Evolutionary conservation across 1,140 invertebrate genomes (phyloP).

Genomic region (Megathymus violae): DNA sequence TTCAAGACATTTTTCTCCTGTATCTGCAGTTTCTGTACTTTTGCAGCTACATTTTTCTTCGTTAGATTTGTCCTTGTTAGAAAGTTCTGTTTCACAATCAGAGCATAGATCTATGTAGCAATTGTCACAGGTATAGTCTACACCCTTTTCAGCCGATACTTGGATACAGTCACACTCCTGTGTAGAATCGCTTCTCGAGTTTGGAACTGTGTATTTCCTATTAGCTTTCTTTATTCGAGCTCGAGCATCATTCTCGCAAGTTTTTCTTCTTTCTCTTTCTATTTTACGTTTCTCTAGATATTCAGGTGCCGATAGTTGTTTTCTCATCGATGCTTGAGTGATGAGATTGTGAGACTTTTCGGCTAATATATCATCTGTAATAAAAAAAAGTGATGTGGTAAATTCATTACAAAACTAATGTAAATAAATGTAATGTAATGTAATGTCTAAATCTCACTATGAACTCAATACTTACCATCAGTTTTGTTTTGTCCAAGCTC

Average conservation of each 20-base stretch:
- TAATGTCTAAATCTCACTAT: neutral
- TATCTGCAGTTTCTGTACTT: constrained; percentile 45
- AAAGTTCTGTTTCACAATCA: constrained; percentile 67
- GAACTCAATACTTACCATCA: constrained; percentile 81
- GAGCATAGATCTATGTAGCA: constrained; percentile 76
- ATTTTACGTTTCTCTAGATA: constrained; percentile 93
- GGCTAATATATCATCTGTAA: constrained; percentile 80
- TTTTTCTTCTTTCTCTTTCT: constrained; percentile 88
- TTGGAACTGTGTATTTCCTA: constrained; percentile 63
- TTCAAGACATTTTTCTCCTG: constrained; percentile 68
- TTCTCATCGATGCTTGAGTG: constrained; percentile 85
- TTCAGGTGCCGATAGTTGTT: constrained; percentile 93
- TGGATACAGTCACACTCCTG: constrained; percentile 72
- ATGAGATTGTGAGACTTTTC: constrained; percentile 82
- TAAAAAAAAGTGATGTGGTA: constrained; percentile 33
- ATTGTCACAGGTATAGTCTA: constrained; percentile 74
- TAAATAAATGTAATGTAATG: no score
- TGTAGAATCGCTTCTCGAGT: constrained; percentile 53
- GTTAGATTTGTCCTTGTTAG: constrained; percentile 55
- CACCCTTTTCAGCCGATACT: constrained; percentile 71
- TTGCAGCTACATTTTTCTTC: constrained; percentile 63
- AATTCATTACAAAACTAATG: no score
- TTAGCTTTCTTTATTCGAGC: constrained; percentile 83
- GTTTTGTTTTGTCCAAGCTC: constrained; percentile 93
- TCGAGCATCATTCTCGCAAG: constrained; percentile 85